A percentile compares a stretch with the other conserved stretches of the same genome.
Conservation (phyloP, 2,888 invertebrate genomes). For the Strigamia crassipes region DNA sequence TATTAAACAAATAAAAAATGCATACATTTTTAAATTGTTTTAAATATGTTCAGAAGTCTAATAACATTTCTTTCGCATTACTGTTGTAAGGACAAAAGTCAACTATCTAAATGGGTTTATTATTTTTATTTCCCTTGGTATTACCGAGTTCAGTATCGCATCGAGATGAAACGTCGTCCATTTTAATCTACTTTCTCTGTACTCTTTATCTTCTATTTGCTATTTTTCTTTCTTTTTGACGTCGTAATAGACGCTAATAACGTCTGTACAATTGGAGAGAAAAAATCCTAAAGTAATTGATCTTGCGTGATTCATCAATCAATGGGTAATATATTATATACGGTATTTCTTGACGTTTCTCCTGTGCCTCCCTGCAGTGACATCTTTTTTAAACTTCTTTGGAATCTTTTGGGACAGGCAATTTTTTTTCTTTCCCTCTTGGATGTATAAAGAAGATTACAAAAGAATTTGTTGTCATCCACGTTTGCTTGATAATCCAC, state of each 20-base stretch:
- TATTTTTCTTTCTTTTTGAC: conserved; percentile 2
- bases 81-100: neutral
- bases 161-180: conserved; percentile 29
- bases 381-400: neutral
- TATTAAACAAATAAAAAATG: too few species aligned
- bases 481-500: conserved; percentile 34
- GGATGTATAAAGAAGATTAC: conserved; percentile 8
- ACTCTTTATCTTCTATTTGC: neutral
- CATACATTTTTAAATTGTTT: too few species aligned
- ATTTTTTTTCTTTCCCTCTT: neutral
- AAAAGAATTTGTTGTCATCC: conserved; percentile 39
- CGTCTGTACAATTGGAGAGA: neutral
- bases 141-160: neutral
- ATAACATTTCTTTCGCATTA: neutral
- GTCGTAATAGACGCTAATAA: conserved; percentile 32
- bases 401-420: conserved; percentile 16
- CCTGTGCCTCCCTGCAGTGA: neutral
- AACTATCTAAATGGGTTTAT: conserved; percentile 1
- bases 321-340: neutral
- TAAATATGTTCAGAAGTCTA: neutral
- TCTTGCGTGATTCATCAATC: conserved; percentile 37
- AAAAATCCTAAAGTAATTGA: conserved; percentile 1
- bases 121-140: neutral
- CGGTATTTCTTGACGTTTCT: conserved; percentile 2
- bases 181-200: conserved; percentile 15